Percentiles rank a stretch among this genome's conserved stretches.
These are phyloP conservation scores for Heterocephalus glaber DNA, from an alignment of 2,113 vertebrate genomes.

Conservation along the genomic window DNA sequence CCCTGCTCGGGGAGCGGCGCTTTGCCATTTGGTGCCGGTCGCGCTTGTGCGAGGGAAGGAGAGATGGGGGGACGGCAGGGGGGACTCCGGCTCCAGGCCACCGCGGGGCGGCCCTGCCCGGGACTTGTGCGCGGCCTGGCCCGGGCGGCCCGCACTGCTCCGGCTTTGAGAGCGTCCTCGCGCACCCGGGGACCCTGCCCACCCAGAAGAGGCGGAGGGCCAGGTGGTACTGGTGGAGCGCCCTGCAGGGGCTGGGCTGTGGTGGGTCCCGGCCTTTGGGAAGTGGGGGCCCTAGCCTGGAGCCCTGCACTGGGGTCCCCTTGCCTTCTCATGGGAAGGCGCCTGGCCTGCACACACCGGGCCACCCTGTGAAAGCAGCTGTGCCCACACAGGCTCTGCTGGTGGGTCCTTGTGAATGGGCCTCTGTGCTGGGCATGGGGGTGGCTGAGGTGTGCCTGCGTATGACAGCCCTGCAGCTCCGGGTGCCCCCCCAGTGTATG, in stretches of 20 bases:
- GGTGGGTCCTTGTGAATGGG: neutral
- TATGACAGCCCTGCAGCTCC: neutral
- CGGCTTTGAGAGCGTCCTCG: neutral
- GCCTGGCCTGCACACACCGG: neutral
- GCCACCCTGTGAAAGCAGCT: neutral
- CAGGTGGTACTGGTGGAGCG: neutral
- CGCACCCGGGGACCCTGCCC: neutral
- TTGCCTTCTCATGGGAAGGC: neutral
- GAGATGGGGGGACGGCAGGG: conserved; percentile 87
- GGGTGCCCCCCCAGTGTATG: neutral
- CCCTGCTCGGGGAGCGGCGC: conserved; percentile 84
- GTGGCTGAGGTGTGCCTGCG: neutral
- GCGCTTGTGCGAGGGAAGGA: conserved; percentile 86
- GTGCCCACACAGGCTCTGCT: neutral
- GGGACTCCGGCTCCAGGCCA: conserved; percentile 84
- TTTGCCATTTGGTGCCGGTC: conserved; percentile 90
- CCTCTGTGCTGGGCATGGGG: neutral
- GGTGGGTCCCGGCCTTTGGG: conserved; percentile 39
- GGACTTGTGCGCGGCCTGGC: neutral
- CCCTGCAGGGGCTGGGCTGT: neutral
- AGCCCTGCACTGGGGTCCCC: neutral
- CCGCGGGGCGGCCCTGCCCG: conserved; percentile 22
- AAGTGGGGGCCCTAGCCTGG: neutral
- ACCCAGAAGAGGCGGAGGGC: neutral
- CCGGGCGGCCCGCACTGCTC: neutral